phyloP scores from a whole-genome alignment of 2,797 vertebrate species.

The Brachyrhaphis roseni region DNA sequence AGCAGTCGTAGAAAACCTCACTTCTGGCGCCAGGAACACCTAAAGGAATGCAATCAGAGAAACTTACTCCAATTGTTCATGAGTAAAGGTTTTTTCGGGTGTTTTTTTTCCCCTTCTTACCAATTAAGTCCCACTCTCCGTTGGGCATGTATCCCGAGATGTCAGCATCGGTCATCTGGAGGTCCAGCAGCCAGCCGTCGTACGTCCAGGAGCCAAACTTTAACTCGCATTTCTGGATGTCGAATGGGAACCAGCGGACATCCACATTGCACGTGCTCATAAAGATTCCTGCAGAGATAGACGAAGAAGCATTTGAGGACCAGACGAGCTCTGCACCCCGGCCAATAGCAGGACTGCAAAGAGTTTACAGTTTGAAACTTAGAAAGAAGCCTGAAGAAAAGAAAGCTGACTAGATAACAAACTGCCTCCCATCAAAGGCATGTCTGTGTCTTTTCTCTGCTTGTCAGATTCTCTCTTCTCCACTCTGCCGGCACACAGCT shows the following conservation, averaged over 20 bases:
- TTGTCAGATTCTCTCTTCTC: constrained; percentile 24
- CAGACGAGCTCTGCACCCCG: constrained; percentile 3
- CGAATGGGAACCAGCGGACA: constrained; percentile 87
- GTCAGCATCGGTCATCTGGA: constrained; percentile 84
- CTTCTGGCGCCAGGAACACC: constrained; percentile 80
- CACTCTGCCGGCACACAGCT: constrained; percentile 30
- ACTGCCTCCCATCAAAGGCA: constrained; percentile 36
- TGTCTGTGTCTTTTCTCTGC: constrained; percentile 28
- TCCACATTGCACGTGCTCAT: constrained; percentile 87
- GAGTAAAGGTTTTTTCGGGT: background rate
- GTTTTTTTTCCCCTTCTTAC: constrained; percentile 56
- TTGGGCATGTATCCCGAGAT: constrained; percentile 83
- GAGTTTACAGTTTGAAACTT: constrained; percentile 31
- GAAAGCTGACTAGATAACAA: constrained; percentile 42
- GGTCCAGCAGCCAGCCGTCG: constrained; percentile 84
- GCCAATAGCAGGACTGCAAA: constrained; percentile 10
- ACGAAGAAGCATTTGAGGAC: constrained; percentile 8
- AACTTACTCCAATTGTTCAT: background rate
- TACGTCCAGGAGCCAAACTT: constrained; percentile 87
- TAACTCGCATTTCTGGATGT: constrained; percentile 84
- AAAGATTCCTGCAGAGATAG: constrained; percentile 71
- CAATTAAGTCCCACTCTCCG: constrained; percentile 85
- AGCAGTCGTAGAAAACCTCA: constrained; percentile 82
- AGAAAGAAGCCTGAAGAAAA: constrained; percentile 17
- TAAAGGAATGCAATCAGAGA: constrained; percentile 25